phyloP scores from a whole-genome alignment of 2,113 vertebrate genomes.

The Leucosticte australis region DNA sequence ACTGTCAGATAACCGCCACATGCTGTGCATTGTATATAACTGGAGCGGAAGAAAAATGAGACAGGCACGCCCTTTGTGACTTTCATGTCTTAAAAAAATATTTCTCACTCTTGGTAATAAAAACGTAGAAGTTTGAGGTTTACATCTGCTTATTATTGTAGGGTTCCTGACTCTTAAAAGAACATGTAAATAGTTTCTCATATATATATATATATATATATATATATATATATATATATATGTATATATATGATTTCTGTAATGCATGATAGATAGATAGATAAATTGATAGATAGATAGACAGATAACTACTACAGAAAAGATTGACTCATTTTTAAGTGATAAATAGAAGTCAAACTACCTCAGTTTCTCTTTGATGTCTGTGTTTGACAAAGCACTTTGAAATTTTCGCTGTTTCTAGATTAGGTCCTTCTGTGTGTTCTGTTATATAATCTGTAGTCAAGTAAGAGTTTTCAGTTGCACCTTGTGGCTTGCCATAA shows the following conservation, averaged over 20 bases:
- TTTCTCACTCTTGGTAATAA: neutral
- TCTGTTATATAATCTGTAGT: neutral
- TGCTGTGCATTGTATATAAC: conserved; percentile 10
- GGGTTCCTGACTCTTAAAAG: neutral
- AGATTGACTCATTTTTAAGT: neutral
- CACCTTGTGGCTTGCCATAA: neutral
- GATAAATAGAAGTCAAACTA: neutral
- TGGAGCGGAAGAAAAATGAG: conserved; percentile 17
- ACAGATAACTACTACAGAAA: neutral
- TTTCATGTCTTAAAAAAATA: conserved; percentile 5
- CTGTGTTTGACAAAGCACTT: neutral
- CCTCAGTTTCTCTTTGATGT: neutral
- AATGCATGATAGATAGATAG: neutral
- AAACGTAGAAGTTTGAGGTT: neutral
- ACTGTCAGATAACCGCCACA: neutral
- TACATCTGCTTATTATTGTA: neutral
- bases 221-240: neutral
- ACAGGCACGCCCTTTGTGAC: neutral
- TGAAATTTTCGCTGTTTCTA: neutral
- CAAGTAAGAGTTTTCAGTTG: neutral
- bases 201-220: neutral
- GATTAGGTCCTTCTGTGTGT: neutral
- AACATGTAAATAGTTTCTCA: neutral
- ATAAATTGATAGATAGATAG: neutral
- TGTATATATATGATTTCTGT: neutral